phyloP scores from a whole-genome alignment of 2,888 invertebrate genomes.

The Helobdella robusta region DNA sequence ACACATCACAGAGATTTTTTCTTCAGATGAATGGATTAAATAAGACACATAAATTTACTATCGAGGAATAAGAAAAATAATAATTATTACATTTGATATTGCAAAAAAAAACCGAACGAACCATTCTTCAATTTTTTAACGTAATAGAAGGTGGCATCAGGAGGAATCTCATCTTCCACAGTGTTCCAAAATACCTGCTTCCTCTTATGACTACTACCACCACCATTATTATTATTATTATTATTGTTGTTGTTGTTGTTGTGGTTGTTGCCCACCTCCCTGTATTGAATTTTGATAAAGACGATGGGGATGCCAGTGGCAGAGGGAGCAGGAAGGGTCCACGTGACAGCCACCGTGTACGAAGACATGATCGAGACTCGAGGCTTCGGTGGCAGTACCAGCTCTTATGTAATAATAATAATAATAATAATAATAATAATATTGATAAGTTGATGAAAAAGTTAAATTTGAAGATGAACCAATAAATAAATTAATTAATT shows the following conservation, averaged over 20 bases:
- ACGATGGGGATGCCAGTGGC: neutral
- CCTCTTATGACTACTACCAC: neutral
- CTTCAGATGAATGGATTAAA: too few species aligned
- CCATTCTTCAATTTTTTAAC: constrained; percentile 15
- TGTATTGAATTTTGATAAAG: constrained; percentile 20
- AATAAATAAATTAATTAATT: too few species aligned
- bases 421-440: too few species aligned
- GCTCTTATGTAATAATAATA: neutral
- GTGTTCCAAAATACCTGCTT: constrained; percentile 18
- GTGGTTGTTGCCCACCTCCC: neutral
- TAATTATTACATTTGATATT: too few species aligned
- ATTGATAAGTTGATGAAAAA: too few species aligned
- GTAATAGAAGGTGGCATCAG: neutral
- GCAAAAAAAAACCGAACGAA: neutral
- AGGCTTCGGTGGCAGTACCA: constrained; percentile 11
- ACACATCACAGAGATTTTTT: too few species aligned
- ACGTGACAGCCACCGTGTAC: neutral
- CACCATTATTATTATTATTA: neutral
- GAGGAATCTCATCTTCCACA: constrained; percentile 18
- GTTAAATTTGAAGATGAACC: too few species aligned
- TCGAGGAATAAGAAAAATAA: too few species aligned
- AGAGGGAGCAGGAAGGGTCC: neutral
- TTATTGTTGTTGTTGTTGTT: neutral
- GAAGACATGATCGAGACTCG: neutral
- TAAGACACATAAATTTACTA: too few species aligned